Base-by-base conservation (phyloP, 2,797 vertebrate genomes). In the Xenopus petersii region DNA sequence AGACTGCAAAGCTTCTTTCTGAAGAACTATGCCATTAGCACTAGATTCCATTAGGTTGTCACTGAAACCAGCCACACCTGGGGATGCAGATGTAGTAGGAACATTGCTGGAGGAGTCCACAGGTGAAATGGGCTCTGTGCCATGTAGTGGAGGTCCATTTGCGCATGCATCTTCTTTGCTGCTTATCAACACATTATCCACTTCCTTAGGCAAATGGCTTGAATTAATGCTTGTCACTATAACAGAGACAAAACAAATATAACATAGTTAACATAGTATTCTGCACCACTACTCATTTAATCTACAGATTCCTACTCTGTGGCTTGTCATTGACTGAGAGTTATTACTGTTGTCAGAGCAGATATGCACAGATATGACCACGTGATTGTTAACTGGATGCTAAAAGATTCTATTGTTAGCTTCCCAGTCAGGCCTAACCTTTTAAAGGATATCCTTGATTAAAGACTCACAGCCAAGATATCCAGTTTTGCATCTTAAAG, bases 11-110 rank as follows among this genome's bases (percentile, higher is more conserved):
- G 96, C 90, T 89, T 98, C 96, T 87, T 95, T 89, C 89, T 87
- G 95, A 94, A 93, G 94, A 94, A 90, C 89, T 92, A 92, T 81
- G 89, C 93, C 89, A 95, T 94, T 94, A 92, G 94, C 88, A 92
- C 92, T 95, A 95, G 91, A 91, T 90, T 89, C 93, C 95, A 89
- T 95, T 96, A 97, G 92, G 93, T 91, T 93, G 92, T 92, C 91
- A 95, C 90, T 91, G 94, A 94, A 94, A 95, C 89, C 93, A 89
- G 93, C 91, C 96, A 95, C 95, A 98, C 97, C 97, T 98, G 94
- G 84, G 87, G 91, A 90, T 79, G 83, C 88, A 84, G 92, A 89
- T 81, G 90, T 87, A 84, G 81, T 91, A 87, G 80, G 84, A 10
- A 87, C 83, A 84, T 77, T 86, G 86, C 86, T 79, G 70, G 84